These are phyloP conservation scores for Ctenopoma multispine DNA, from an alignment of 2,797 vertebrate genomes.

Conservation along the genomic window DNA sequence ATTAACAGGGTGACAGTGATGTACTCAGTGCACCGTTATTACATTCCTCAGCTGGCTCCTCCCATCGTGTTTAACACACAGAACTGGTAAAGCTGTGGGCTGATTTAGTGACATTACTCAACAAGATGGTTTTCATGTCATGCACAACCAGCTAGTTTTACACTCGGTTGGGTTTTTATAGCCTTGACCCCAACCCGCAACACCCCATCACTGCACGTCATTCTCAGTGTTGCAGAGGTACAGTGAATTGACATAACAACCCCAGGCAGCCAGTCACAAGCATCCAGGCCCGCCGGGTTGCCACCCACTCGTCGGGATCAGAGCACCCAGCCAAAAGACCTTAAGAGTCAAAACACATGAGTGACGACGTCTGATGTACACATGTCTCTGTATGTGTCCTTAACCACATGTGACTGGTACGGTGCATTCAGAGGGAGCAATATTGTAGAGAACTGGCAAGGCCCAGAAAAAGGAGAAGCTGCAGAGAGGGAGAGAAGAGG, in stretches of 20 bases:
- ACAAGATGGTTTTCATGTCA: slow-evolving; percentile 66
- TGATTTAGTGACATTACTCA: slow-evolving; percentile 66
- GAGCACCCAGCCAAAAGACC: slow-evolving; percentile 67
- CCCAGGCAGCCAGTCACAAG: slow-evolving; percentile 63
- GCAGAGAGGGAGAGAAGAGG: slow-evolving; percentile 45
- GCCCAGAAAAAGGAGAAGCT: slow-evolving; percentile 43
- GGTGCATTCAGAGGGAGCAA: slow-evolving; percentile 40
- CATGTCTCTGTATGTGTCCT: slow-evolving; percentile 57
- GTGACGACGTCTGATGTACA: slow-evolving; percentile 67
- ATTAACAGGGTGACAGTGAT: slow-evolving; percentile 65
- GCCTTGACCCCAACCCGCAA: slow-evolving; percentile 69
- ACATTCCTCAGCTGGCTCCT: slow-evolving; percentile 49
- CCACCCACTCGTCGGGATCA: slow-evolving; percentile 64
- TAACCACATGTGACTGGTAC: slow-evolving; percentile 65
- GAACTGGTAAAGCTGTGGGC: slow-evolving; percentile 41
- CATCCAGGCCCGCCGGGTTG: slow-evolving; percentile 49
- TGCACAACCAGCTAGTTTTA: slow-evolving; percentile 65
- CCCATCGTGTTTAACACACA: slow-evolving; percentile 47
- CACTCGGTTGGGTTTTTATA: slow-evolving; percentile 73
- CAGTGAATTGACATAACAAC: slow-evolving; percentile 68
- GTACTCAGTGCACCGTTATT: slow-evolving; percentile 40
- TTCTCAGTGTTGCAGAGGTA: slow-evolving; percentile 58
- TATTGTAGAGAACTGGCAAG: slow-evolving; percentile 45
- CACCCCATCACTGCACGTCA: slow-evolving; percentile 58
- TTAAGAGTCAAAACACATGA: slow-evolving; percentile 68